Base-by-base conservation (phyloP, 2,888 invertebrate species). In the Oasisia sp. region DNA sequence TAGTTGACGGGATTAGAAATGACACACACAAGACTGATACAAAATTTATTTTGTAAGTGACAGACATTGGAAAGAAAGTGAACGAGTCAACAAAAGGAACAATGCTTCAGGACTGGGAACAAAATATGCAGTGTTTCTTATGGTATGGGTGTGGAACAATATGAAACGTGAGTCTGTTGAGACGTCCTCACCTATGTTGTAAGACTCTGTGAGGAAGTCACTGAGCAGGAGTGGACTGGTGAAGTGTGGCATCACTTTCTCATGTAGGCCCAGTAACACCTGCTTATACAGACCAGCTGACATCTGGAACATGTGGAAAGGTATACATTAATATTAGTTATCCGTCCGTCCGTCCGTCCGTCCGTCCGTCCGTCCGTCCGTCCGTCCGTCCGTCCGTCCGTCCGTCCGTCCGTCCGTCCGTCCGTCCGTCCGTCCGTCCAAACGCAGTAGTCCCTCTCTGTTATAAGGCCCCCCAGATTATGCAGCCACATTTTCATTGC, bases 141-240 rank as follows among this genome's bases (percentile, higher is more conserved):
- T 19, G 27, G 19, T n/a, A 19, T 5, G 74, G 14, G 19, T 19
- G 74, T 74, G 14, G 74, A 27, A 90, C 90, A 45, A 27, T 32
- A 74, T 27, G 32, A 32, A 92, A 91, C 91, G 38, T 27, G 27
- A 74, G 27, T 74, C 27, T 74, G 27, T 19, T 74, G 27, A 58
- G 27, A 58, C 5, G 1, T 5, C 95, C 95, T 95, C 95, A 97
- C 98, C 98, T 91, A 98, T 97, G 95, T 98, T 98, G 94, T 99
- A 97, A 0, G 98, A 98, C 95, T 98, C 98, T 97, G 98, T 98
- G 38, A 99, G 97, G 97, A 99, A 99, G 96, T 99, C 99, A 2
- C 98, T 98, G 94, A 99, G 97, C 93, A 98, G 97, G 92, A 98
- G 97, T 14, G 99, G 99, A 95, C 98, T 97, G 89, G 97, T 97